Conservation (phyloP, 2,888 invertebrate species). For the Cerastis rubricosa region DNA sequence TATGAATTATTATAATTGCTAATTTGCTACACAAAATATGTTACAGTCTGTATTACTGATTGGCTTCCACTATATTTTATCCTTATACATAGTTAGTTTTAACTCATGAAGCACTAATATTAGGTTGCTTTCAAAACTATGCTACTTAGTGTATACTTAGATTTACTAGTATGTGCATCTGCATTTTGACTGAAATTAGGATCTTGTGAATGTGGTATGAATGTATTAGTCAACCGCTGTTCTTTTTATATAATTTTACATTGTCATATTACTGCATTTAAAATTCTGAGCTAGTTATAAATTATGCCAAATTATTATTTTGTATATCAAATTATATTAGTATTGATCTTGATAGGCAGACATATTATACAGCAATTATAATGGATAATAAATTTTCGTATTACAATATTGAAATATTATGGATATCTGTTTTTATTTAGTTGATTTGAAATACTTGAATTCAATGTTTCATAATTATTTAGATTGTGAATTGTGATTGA, state of each 20-base stretch:
- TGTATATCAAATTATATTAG: constrained; percentile 81
- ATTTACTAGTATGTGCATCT: constrained; percentile 82
- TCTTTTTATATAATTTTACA: constrained; percentile 83
- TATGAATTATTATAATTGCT: constrained; percentile 59
- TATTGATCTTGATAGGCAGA: constrained; percentile 74
- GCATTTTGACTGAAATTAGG: constrained; percentile 87
- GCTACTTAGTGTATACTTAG: constrained; percentile 83
- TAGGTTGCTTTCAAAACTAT: constrained; percentile 87
- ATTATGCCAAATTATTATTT: constrained; percentile 89
- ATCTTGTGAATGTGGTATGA: constrained; percentile 88
- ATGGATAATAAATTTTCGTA: constrained; percentile 61
- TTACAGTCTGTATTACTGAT: constrained; percentile 73
- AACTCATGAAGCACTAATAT: constrained; percentile 84
- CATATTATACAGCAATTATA: constrained; percentile 63
- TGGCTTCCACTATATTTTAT: constrained; percentile 82
- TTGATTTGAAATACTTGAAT: constrained; percentile 77
- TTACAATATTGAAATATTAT: constrained; percentile 64
- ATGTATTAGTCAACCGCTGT: constrained; percentile 83
- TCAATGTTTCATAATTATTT: constrained; percentile 77
- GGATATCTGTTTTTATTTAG: constrained; percentile 69
- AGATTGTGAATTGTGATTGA: constrained; percentile 82
- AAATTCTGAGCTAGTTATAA: constrained; percentile 84
- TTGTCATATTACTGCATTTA: constrained; percentile 86
- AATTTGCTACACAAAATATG: constrained; percentile 57
- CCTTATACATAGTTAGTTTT: constrained; percentile 74